phyloP scores from a whole-genome alignment of 2,797 vertebrate genomes.

The Orestias chungarensis region DNA sequence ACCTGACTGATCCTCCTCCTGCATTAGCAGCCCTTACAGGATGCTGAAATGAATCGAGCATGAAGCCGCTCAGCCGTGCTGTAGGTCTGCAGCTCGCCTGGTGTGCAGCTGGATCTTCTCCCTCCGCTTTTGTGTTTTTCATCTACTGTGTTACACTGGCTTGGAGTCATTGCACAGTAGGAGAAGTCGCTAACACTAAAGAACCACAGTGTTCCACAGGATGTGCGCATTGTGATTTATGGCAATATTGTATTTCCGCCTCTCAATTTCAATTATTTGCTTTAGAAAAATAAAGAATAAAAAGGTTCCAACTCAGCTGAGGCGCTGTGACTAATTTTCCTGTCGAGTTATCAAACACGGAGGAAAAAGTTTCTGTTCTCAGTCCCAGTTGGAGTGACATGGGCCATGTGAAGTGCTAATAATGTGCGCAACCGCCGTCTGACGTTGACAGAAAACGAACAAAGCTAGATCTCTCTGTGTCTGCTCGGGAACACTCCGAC shows the following conservation, averaged over 20 bases:
- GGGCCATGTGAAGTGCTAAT: slow-evolving; percentile 47
- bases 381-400: slow-evolving; percentile 60
- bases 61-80: slow-evolving; percentile 45
- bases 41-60: slow-evolving; percentile 59
- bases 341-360: slow-evolving; percentile 58
- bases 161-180: slow-evolving; percentile 71
- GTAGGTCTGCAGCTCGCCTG: slow-evolving; percentile 58
- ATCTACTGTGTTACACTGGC: slow-evolving; percentile 76
- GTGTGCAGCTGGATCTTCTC: slow-evolving; percentile 72
- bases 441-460: slow-evolving; percentile 38
- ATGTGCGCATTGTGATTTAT: slow-evolving; percentile 73
- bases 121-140: slow-evolving; percentile 74
- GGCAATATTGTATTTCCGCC: slow-evolving; percentile 72
- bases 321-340: slow-evolving; percentile 53
- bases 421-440: slow-evolving; percentile 14
- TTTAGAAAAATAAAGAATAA: slow-evolving; percentile 52
- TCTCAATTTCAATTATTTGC: slow-evolving; percentile 67
- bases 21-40: slow-evolving; percentile 62
- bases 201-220: slow-evolving; percentile 67
- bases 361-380: slow-evolving; percentile 55
- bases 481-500: slow-evolving; percentile 8
- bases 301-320: slow-evolving; percentile 64
- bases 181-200: slow-evolving; percentile 61
- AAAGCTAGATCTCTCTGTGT: slow-evolving; percentile 3
- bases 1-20: slow-evolving; percentile 34